Evolutionary conservation across 2,888 invertebrate genomes (phyloP).

Genomic region (Drosophila paranaensis): DNA sequence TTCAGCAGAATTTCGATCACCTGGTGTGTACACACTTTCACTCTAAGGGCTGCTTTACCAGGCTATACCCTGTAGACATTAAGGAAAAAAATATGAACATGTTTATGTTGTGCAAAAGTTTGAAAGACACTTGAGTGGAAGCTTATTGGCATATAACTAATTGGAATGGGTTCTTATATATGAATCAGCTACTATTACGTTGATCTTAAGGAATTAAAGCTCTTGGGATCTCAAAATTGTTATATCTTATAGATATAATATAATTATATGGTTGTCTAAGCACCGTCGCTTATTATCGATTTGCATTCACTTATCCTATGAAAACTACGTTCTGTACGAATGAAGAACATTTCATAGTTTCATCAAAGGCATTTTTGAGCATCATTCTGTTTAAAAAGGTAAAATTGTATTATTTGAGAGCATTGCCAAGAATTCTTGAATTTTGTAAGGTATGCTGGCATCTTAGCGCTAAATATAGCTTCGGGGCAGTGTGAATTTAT

Average conservation of each 20-base stretch:
- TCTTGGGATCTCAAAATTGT: neutral
- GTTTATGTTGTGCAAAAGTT: neutral
- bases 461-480: slow-evolving; percentile 16
- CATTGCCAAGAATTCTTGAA: slow-evolving; percentile 7
- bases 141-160: neutral
- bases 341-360: neutral
- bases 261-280: no score
- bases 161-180: no score
- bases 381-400: neutral
- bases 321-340: neutral
- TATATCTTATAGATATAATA: no score
- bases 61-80: slow-evolving; percentile 9
- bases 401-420: neutral
- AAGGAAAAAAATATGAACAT: neutral
- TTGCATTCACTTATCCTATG: neutral
- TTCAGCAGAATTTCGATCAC: slow-evolving; percentile 31
- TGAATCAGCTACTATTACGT: neutral
- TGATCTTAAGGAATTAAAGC: neutral
- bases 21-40: slow-evolving; percentile 45
- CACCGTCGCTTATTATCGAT: neutral
- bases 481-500: slow-evolving; percentile 26
- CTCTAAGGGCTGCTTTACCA: slow-evolving; percentile 16
- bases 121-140: neutral
- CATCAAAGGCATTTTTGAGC: neutral
- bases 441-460: slow-evolving; percentile 2